Evolutionary conservation across 2,888 invertebrate genomes (phyloP), one percentile per base, ranked within the genome.

Genomic region (Chrysotoxum bicinctum): DNA sequence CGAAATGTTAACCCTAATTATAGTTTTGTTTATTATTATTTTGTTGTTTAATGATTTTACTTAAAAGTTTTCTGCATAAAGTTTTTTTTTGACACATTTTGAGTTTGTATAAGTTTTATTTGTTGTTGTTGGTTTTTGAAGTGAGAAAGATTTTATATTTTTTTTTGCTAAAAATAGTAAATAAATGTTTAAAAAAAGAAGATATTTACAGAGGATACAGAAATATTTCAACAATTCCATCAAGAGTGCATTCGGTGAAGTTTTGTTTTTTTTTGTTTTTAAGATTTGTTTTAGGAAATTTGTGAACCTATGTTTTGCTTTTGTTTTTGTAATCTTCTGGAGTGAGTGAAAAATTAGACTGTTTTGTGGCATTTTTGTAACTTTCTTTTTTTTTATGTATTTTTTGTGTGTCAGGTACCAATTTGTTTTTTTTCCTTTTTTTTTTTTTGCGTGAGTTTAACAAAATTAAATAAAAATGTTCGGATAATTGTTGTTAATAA

Each of bases 371-470:
- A 48, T 56, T 52, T 60, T 81, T 82, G 32, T 10, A n/a, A n/a
- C n/a, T 48, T 56, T 69, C 48, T 32, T 62, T 70, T 60, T 64
- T 77, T 74, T 75, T 64, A 62, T 73, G 68, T 73, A 35, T 76
- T 80, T 66, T 37, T 58, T 62, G 16, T 64, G 85, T 81, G 80
- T 85, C 85, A 85, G 85, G 85, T 85, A 85, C 85, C 85, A 87
- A 72, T 87, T 79, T 87, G 73, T 88, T 80, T 87, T 87, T 76
- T 88, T 58, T 58, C 80, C 32, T 74, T 70, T 73, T 72, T 78
- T 73, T 86, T 87, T 79, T 87, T 81, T 88, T 82, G 87, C 87
- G 87, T 88, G 87, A 88, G 87, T 87, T 88, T 26, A 83, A 87
- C 1, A 21, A 30, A 62, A 26, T 87, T 12, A 82, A 87, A 40